Percentiles rank a stretch among this genome's conserved stretches.
Conservation (phyloP, 2,113 vertebrate genomes). For the Nematolebias whitei region DNA sequence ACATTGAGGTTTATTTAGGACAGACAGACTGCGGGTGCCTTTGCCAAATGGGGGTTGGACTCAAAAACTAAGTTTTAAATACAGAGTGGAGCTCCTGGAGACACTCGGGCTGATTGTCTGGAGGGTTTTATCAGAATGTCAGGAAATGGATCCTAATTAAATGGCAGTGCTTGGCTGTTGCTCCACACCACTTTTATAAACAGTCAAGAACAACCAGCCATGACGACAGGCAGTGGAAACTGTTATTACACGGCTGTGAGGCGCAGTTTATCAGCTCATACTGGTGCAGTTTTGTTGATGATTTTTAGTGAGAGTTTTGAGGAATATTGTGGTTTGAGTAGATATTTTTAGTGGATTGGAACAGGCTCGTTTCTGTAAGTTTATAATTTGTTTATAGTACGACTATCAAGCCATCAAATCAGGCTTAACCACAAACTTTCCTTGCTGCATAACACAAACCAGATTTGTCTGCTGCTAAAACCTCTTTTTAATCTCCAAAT, state of each 20-base stretch:
- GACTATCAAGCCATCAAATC: slow-evolving; percentile 26
- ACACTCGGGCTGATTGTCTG: slow-evolving; percentile 62
- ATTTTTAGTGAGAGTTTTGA: neutral
- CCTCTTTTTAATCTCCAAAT: slow-evolving; percentile 49
- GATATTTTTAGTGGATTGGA: neutral
- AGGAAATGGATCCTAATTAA: slow-evolving; percentile 58
- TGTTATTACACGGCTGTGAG: slow-evolving; percentile 14
- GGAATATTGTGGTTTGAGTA: neutral
- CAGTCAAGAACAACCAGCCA: slow-evolving; percentile 46
- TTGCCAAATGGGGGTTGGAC: no score
- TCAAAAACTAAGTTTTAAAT: no score
- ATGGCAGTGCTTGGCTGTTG: slow-evolving; percentile 49
- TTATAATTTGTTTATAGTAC: slow-evolving; percentile 23
- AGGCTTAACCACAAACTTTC: slow-evolving; percentile 24
- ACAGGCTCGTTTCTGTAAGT: slow-evolving; percentile 2
- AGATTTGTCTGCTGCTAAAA: slow-evolving; percentile 42
- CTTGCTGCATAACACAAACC: slow-evolving; percentile 15
- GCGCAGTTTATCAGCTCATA: slow-evolving; percentile 11
- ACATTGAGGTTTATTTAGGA: no score
- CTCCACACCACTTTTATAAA: slow-evolving; percentile 46
- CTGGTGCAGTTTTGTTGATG: neutral
- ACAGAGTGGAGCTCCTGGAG: slow-evolving; percentile 60
- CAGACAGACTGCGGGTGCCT: no score
- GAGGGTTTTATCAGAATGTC: slow-evolving; percentile 64
- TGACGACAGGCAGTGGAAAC: slow-evolving; percentile 12